phyloP scores from a whole-genome alignment of 2,888 invertebrate genomes.

The Tachina lurida region DNA sequence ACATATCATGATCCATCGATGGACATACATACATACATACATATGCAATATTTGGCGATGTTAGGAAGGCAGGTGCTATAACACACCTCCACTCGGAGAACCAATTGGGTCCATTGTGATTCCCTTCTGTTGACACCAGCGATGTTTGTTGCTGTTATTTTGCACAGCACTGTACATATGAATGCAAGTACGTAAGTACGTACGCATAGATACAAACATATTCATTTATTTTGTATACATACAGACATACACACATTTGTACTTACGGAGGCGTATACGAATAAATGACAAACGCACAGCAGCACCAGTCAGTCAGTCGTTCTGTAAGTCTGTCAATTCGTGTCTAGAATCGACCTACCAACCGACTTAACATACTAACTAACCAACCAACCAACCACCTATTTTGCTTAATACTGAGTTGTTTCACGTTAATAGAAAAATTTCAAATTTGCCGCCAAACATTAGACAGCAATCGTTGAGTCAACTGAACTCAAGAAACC shows the following conservation, averaged over 20 bases:
- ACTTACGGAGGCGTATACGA: background rate
- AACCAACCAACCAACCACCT: constrained; percentile 64
- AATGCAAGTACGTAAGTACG: constrained; percentile 36
- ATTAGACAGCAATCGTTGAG: constrained; percentile 76
- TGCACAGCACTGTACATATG: constrained; percentile 8
- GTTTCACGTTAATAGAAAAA: constrained; percentile 73
- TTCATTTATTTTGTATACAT: background rate
- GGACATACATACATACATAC: too few relatives aligned
- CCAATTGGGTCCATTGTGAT: too few relatives aligned
- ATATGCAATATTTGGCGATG: too few relatives aligned
- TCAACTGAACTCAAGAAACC: constrained; percentile 81
- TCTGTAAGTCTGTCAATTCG: constrained; percentile 22
- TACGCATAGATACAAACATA: constrained; percentile 41
- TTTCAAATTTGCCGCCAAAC: constrained; percentile 83
- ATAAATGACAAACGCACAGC: constrained; percentile 46
- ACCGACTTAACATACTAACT: constrained; percentile 48
- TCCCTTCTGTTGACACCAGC: too few relatives aligned
- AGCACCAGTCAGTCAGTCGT: background rate
- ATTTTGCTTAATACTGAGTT: constrained; percentile 54
- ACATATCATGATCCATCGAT: too few relatives aligned
- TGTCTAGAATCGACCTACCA: constrained; percentile 14
- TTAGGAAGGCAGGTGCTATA: too few relatives aligned
- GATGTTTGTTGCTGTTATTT: too few relatives aligned
- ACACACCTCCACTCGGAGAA: too few relatives aligned
- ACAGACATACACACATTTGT: constrained; percentile 6